Percentiles rank a stretch among this genome's conserved stretches.
phyloP scores from a whole-genome alignment of 2,113 vertebrate species.

The Ahaetulla prasina region DNA sequence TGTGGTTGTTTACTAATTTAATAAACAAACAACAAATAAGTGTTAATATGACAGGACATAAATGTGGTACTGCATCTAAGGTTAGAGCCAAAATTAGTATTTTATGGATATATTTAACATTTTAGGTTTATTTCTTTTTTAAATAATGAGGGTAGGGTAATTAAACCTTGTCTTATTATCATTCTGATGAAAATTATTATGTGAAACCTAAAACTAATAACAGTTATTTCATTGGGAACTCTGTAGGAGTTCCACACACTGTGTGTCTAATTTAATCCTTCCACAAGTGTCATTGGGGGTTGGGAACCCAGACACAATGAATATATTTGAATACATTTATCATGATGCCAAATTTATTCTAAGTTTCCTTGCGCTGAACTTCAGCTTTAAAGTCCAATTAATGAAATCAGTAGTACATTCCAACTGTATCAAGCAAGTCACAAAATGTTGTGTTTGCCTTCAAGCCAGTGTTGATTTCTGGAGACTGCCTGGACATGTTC shows the following conservation, averaged over 20 bases:
- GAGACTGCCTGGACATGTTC: background rate
- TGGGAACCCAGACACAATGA: no score
- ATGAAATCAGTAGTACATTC: background rate
- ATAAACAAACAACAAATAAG: background rate
- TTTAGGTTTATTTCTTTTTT: background rate
- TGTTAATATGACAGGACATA: no score
- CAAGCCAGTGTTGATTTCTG: background rate
- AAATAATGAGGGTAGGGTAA: background rate
- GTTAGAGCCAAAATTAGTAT: background rate
- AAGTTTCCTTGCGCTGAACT: background rate
- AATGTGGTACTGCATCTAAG: background rate
- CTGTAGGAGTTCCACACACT: background rate
- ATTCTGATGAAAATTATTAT: background rate
- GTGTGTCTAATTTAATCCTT: background rate
- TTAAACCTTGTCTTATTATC: background rate
- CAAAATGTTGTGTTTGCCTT: background rate
- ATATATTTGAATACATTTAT: background rate
- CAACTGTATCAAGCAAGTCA: background rate
- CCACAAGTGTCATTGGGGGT: background rate
- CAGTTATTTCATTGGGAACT: background rate
- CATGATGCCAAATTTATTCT: background rate
- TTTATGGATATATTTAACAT: background rate
- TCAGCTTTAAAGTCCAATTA: background rate
- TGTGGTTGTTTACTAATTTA: background rate
- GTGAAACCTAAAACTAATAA: background rate